Percentiles rank a stretch among this genome's conserved stretches.
Conservation (phyloP, 2,113 vertebrate genomes). For the Pithys albifrons region DNA sequence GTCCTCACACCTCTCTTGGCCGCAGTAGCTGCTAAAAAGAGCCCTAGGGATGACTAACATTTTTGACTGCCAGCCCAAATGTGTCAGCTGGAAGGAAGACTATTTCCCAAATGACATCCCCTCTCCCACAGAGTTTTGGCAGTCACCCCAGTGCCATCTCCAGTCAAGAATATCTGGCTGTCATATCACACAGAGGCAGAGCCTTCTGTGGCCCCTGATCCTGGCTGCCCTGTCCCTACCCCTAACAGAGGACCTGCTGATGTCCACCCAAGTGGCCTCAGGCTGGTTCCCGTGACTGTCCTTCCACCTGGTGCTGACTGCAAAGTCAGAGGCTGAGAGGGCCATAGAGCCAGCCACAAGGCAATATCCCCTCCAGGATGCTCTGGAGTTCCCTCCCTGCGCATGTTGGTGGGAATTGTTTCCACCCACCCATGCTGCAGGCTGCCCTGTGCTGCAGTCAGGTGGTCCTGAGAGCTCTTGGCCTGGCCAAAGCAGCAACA, state of each 20-base stretch:
- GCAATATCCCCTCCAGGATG: not conserved
- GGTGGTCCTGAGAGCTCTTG: not conserved
- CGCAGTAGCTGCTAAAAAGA: slow-evolving; percentile 6
- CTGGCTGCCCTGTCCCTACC: not conserved
- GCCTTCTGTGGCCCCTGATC: not conserved
- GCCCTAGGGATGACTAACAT: not conserved
- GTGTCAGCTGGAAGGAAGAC: slow-evolving; percentile 47
- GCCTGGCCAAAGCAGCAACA: not conserved
- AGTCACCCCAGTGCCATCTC: not conserved
- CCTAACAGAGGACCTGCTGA: not conserved
- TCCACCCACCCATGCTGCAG: rapidly evolving
- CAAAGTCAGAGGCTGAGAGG: not conserved
- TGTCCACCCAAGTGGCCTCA: not conserved
- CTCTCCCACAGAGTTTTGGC: not conserved
- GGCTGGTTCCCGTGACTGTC: not conserved
- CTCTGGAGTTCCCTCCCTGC: not conserved
- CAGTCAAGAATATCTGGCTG: not conserved
- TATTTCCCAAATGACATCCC: slow-evolving; percentile 10
- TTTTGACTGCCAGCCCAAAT: slow-evolving; percentile 43
- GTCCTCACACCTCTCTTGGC: slow-evolving; percentile 52
- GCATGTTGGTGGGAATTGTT: rapidly evolving
- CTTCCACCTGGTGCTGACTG: not conserved
- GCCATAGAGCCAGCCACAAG: not conserved
- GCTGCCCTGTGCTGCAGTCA: not conserved
- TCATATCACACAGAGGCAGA: not conserved